Evolutionary conservation across 1,140 invertebrate genomes (phyloP), one percentile per base, ranked within the genome.

Genomic region (Bombus breviceps): DNA sequence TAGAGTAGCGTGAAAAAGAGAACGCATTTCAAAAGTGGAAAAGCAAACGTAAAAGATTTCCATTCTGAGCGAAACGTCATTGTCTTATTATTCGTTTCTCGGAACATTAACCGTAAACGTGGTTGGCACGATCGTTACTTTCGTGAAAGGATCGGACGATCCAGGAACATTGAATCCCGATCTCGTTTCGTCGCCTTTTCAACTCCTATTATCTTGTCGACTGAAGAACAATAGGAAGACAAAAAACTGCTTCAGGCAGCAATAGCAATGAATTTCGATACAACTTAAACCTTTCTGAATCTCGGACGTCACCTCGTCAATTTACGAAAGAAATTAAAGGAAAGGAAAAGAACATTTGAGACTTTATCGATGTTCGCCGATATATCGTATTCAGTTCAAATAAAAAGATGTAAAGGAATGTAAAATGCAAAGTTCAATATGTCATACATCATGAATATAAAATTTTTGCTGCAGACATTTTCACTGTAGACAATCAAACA

Each of bases 151-250:
- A 76, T 64, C 73, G 43, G 64, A 34, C 53, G 66, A 66, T 53
- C 41, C 43, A 59, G 57, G 69, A 53, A 74, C 75, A 57, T 64
- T 87, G 76, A 76, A 81, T 85, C 76, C 43, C 76, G 78, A 87
- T 80, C 69, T 69, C 82, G 71, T 87, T 77, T 59, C 82, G 37
- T 41, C 82, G 76, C 34, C 86, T 71, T 85, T 87, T 85, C 82
- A 73, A 71, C 62, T 87, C 66, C 76, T 80, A 78, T 85, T 85
- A 85, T 66, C 74, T 59, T 59, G 43, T 71, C 72, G 37, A 37
- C 32, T 57, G 57, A 82, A 13, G 39, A 81, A 85, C 59, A 75
- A 73, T 77, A 68, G 74, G 39, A 41, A 57, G 72, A 53, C 32
- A 57, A 83, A 68, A 83, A 83, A 57, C 15, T 77, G 74, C 41